Conservation (phyloP, 2,797 vertebrate species). For the Anguilla megastoma region DNA sequence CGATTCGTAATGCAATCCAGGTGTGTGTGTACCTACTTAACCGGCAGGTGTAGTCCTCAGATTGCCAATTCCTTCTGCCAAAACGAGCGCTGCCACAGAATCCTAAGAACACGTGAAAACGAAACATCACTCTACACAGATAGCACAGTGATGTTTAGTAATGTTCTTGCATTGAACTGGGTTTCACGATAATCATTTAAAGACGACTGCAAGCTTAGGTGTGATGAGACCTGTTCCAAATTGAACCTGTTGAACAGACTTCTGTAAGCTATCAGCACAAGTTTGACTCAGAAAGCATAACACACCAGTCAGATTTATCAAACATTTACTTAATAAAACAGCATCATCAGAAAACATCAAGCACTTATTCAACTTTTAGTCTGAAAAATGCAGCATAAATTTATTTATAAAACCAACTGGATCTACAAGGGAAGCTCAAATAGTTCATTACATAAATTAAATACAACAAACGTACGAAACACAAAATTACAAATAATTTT, state of each 20-base stretch:
- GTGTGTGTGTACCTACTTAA: not conserved
- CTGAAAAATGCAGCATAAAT: conserved; percentile 54
- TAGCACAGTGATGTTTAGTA: not conserved
- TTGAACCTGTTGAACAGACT: not conserved
- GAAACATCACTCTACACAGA: not conserved
- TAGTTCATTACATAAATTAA: conserved; percentile 65
- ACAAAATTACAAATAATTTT: conserved; percentile 57
- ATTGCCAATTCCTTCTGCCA: no score
- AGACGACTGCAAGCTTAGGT: not conserved
- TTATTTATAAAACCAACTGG: conserved; percentile 51
- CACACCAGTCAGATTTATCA: conserved; percentile 9
- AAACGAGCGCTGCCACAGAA: no score
- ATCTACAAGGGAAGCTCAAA: conserved; percentile 62
- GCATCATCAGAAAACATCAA: conserved; percentile 19
- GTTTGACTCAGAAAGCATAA: not conserved
- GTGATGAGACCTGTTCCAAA: not conserved
- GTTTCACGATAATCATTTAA: not conserved
- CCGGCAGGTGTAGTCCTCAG: no score
- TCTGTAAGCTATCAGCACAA: not conserved
- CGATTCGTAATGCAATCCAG: no score
- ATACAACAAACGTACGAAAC: conserved; percentile 58
- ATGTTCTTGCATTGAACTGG: not conserved
- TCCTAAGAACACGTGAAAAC: not conserved
- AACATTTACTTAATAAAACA: conserved; percentile 21
- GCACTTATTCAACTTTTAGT: conserved; percentile 42